phyloP scores from a whole-genome alignment of 2,888 invertebrate species.

The Xanthostigma xanthostigma region DNA sequence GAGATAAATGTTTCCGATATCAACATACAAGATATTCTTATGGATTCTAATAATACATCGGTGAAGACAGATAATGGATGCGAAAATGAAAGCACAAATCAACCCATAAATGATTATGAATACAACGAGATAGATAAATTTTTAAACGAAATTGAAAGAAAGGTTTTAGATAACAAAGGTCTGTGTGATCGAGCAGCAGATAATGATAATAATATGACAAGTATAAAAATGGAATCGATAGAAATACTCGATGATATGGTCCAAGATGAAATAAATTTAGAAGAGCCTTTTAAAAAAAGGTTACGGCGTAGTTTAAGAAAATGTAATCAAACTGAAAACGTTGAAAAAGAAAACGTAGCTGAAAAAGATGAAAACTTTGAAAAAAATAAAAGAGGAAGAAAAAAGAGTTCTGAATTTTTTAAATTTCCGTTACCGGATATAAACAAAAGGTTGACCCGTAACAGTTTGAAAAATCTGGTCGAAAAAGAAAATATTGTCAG shows the following conservation, averaged over 20 bases:
- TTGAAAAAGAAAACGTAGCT: not conserved
- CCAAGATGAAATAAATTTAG: not conserved
- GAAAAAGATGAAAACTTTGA: not conserved
- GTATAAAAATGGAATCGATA: not conserved
- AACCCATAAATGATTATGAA: slow-evolving; percentile 2
- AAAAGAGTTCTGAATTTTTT: not conserved
- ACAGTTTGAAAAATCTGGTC: too few species aligned
- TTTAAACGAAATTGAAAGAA: slow-evolving; percentile 5
- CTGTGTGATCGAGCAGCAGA: not conserved
- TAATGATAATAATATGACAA: not conserved
- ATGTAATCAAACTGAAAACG: not conserved
- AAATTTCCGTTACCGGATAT: too few species aligned
- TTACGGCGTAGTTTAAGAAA: not conserved
- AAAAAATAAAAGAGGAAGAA: not conserved
- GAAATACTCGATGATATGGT: not conserved
- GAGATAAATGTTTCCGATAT: too few species aligned
- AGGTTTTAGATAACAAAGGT: not conserved
- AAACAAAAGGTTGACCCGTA: too few species aligned
- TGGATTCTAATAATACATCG: not conserved
- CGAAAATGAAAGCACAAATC: slow-evolving; percentile 6
- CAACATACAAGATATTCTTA: too few species aligned
- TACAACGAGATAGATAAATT: slow-evolving; percentile 3
- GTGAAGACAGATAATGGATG: slow-evolving; percentile 5
- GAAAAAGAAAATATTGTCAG: too few species aligned
- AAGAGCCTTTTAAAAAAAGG: not conserved